phyloP scores from a whole-genome alignment of 2,888 invertebrate genomes.

The Abrostola tripartita region DNA sequence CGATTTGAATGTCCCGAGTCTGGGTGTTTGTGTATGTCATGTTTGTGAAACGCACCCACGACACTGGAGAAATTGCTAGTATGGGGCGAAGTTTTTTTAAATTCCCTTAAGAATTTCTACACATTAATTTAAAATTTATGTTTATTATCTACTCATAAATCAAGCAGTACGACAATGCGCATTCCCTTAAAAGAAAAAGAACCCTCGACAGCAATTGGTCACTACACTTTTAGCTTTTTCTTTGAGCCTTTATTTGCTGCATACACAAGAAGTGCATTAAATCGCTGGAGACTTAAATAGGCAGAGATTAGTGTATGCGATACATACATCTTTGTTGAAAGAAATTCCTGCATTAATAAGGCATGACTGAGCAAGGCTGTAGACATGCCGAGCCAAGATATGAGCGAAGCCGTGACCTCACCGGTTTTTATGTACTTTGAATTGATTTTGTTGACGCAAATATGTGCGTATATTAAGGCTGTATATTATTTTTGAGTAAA shows the following conservation, averaged over 20 bases:
- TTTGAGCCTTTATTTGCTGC: neutral
- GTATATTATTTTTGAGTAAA: slow-evolving; percentile 7
- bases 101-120: too few species aligned
- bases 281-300: slow-evolving; percentile 6
- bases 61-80: too few species aligned
- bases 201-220: neutral
- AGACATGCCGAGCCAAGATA: slow-evolving; percentile 5
- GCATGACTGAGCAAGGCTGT: slow-evolving; percentile 36
- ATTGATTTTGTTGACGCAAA: slow-evolving; percentile 26
- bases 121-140: too few species aligned
- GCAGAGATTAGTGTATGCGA: slow-evolving; percentile 26
- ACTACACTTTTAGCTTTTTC: neutral
- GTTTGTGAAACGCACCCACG: too few species aligned
- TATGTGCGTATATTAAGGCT: slow-evolving; percentile 20
- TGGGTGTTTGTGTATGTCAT: too few species aligned
- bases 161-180: too few species aligned
- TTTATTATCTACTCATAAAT: too few species aligned
- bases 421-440: slow-evolving; percentile 16
- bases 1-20: too few species aligned
- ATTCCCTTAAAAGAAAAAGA: neutral
- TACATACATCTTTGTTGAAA: slow-evolving; percentile 47
- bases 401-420: slow-evolving; percentile 39
- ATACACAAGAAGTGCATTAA: slow-evolving; percentile 1
- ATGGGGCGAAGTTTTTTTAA: too few species aligned
- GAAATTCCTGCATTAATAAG: slow-evolving; percentile 59